Percentiles rank a stretch among this genome's conserved stretches.
These are phyloP conservation scores for Drosophila kanapiae DNA, from an alignment of 1,140 invertebrate species.

Conservation along the genomic window DNA sequence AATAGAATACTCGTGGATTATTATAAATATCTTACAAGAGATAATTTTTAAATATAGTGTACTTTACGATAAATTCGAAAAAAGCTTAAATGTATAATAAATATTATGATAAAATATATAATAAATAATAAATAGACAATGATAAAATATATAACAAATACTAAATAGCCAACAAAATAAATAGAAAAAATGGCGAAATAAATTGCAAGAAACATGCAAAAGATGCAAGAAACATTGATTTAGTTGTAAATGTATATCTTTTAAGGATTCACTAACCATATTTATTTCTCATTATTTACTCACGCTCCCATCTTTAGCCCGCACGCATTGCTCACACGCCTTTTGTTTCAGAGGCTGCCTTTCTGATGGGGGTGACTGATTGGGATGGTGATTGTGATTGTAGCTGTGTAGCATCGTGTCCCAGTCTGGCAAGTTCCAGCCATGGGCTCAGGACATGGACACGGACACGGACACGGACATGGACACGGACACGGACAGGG, in stretches of 20 bases:
- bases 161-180: too few species aligned
- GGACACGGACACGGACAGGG: conserved; percentile 29
- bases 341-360: conserved; percentile 76
- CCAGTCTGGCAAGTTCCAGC: conserved; percentile 25
- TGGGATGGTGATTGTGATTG: conserved; percentile 71
- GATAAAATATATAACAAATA: neutral
- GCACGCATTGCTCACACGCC: conserved; percentile 47
- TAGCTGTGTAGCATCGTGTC: conserved; percentile 55
- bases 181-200: neutral
- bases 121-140: neutral
- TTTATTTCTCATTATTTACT: neutral
- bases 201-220: neutral
- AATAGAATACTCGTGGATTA: neutral
- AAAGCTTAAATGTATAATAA: too few species aligned
- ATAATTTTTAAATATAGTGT: neutral
- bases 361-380: conserved; percentile 84
- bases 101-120: too few species aligned
- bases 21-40: neutral
- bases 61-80: neutral
- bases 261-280: neutral
- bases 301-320: conserved; percentile 38
- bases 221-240: neutral
- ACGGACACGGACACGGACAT: conserved; percentile 18
- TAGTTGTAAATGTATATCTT: neutral
- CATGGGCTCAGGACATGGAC: conserved; percentile 23